Conservation (phyloP, 2,113 vertebrate species). For the Phyllostomus discolor region DNA sequence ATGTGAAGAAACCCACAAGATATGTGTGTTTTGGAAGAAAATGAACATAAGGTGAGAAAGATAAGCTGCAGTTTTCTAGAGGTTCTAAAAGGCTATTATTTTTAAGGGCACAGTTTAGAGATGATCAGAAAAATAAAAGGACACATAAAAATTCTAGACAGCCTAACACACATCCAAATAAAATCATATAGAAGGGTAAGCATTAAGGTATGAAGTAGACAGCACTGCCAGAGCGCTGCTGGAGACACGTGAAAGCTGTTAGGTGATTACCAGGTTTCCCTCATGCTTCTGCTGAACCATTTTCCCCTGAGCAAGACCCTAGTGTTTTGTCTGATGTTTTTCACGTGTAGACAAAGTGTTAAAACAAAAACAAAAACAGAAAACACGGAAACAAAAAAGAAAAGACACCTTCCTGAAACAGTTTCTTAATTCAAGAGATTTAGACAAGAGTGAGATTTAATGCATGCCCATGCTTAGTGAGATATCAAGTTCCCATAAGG, state of each 20-base stretch:
- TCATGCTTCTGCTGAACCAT: constrained; percentile 36
- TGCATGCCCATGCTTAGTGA: constrained; percentile 53
- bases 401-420: constrained; percentile 29
- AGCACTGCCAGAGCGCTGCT: background rate
- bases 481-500: constrained; percentile 63
- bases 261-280: constrained; percentile 43
- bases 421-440: constrained; percentile 61
- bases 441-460: constrained; percentile 62
- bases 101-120: constrained; percentile 78
- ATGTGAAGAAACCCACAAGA: constrained; percentile 68
- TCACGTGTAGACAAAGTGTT: constrained; percentile 47
- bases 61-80: constrained; percentile 77
- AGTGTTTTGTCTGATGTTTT: constrained; percentile 68
- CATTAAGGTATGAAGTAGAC: background rate
- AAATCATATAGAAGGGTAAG: constrained; percentile 67
- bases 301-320: constrained; percentile 58
- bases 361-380: background rate
- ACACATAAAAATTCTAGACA: constrained; percentile 79
- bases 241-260: constrained; percentile 46
- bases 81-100: constrained; percentile 82
- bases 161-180: constrained; percentile 74
- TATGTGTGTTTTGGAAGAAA: constrained; percentile 70
- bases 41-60: constrained; percentile 72
- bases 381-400: background rate
- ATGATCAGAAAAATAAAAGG: constrained; percentile 82